Evolutionary conservation across 2,888 invertebrate genomes (phyloP).

Genomic region (Ochropacha duplaris): DNA sequence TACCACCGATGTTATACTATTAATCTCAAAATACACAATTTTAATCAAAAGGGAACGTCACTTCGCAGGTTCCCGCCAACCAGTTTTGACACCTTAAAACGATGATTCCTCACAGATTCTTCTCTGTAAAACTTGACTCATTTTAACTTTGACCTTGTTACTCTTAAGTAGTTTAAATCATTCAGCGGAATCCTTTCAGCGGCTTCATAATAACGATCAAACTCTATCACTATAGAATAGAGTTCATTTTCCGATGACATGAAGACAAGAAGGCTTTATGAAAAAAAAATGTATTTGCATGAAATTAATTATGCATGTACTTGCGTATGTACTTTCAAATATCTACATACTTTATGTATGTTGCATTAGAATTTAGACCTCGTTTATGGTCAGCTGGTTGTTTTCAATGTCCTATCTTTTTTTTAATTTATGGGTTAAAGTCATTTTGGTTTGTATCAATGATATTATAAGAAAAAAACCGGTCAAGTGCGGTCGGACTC

Average conservation of each 20-base stretch:
- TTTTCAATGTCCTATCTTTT: not conserved
- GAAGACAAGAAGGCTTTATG: not conserved
- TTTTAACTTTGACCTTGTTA: not conserved
- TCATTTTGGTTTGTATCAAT: no score
- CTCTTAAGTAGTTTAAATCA: not conserved
- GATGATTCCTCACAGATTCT: no score
- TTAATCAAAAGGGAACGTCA: no score
- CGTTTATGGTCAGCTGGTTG: not conserved
- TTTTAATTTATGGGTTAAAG: no score
- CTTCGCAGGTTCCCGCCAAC: no score
- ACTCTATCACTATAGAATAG: not conserved
- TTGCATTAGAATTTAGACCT: not conserved
- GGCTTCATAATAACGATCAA: not conserved
- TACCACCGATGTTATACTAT: no score
- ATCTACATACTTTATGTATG: not conserved
- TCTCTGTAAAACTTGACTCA: not conserved
- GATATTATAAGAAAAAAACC: no score
- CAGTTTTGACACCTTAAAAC: no score
- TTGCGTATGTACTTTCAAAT: conserved; percentile 1
- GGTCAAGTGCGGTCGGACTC: no score
- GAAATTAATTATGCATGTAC: conserved; percentile 4
- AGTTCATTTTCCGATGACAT: not conserved
- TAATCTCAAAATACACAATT: no score
- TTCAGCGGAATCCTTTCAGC: not conserved
- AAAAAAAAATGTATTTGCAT: not conserved